These are phyloP conservation scores for Tamias sibiricus DNA, from an alignment of 2,113 vertebrate species.

Conservation along the genomic window DNA sequence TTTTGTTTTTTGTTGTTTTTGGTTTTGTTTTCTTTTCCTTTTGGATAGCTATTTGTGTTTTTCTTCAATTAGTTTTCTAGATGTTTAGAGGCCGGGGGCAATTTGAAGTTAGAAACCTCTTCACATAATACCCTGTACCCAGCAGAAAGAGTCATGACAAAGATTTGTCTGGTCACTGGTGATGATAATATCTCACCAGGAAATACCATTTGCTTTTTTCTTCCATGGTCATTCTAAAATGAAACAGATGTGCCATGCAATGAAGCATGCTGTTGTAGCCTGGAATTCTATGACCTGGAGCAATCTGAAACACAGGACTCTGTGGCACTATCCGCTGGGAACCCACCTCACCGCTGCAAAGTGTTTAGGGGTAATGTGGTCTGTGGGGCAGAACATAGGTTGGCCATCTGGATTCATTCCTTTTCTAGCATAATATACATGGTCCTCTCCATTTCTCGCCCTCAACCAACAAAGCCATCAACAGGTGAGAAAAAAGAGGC, in stretches of 20 bases:
- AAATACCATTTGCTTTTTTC: neutral
- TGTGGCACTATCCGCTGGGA: neutral
- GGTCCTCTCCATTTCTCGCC: neutral
- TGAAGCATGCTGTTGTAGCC: neutral
- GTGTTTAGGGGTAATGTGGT: neutral
- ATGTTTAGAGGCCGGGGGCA: neutral
- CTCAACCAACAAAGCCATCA: neutral
- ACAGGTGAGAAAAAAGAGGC: neutral
- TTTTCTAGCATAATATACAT: neutral
- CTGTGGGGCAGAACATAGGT: neutral
- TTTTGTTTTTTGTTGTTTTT: too few relatives aligned
- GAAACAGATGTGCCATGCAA: neutral
- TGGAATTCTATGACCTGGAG: neutral
- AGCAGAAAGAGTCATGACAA: neutral
- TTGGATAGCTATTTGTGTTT: neutral
- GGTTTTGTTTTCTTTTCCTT: neutral
- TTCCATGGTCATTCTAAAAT: neutral
- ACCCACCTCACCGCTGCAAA: too few relatives aligned
- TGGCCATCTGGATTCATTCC: neutral
- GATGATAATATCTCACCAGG: neutral
- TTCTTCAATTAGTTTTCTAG: slow-evolving; percentile 1
- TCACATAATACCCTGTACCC: too few relatives aligned
- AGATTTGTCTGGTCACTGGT: neutral
- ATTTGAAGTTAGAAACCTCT: neutral
- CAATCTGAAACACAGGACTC: neutral